Base-by-base conservation (phyloP, 2,888 invertebrate species). In the Scaptomyza cyrtandrae region DNA sequence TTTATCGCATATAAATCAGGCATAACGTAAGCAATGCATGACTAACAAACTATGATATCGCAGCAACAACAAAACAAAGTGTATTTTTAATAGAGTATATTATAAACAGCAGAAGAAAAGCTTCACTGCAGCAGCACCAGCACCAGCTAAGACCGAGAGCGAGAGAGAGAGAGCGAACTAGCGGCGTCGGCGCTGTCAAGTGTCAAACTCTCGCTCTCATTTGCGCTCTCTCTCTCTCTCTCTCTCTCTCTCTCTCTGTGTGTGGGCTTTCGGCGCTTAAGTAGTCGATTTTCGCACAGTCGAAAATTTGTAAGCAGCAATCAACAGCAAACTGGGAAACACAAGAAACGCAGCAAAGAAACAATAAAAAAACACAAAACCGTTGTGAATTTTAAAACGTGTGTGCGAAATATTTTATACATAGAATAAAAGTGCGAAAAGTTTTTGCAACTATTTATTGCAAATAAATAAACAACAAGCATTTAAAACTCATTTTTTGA, bases 261-360 rank as follows among this genome's bases (percentile, higher is more conserved):
- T 45, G 49, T 60, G 49, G 65, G 55, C 59, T 54, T 63, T 71
- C 65, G 74, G 72, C 75, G 57, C 67, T 75, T 63, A 66, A 71
- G 66, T 69, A 72, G 78, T 78, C 77, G 86, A 83, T 77, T 85
- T 85, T 86, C 62, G 88, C 85, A 79, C 79, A 83, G 87, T 83
- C 82, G 77, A 85, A 86, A 78, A 75, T 53, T 68, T 79, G 68
- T 75, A 72, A 72, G 78, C 87, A 81, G 75, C 81, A 85, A 72
- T 69, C 79, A 83, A 74, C 77, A 80, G 83, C 63, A 69, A 69
- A 70, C 59, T 54, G 46, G 64, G 61, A 66, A 66, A 58, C 61
- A 65, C 54, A 78, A 67, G 68, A 71, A 75, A 61, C 75, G 60
- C 65, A 78, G 65, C 45, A 44, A 60, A 41, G 58, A 57, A 75